These are phyloP conservation scores for Pantelozetes paolii DNA, from an alignment of 2,888 invertebrate species.

Conservation along the genomic window DNA sequence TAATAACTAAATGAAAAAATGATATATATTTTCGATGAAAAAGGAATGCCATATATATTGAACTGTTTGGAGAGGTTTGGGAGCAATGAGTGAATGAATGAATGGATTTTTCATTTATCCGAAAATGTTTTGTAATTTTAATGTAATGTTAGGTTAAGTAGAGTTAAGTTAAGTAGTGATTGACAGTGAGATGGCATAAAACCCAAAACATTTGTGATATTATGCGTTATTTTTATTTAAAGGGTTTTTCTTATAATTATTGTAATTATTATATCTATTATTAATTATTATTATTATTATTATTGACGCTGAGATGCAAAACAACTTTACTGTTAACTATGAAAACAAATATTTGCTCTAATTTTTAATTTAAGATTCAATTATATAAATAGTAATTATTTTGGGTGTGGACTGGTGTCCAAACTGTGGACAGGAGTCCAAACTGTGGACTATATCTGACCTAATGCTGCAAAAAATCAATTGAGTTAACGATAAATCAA, in stretches of 20 bases:
- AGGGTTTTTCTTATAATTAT: conserved; percentile 3
- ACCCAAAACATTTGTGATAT: conserved; percentile 36
- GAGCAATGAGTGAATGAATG: not conserved
- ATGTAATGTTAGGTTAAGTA: not conserved
- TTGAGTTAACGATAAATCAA: not conserved
- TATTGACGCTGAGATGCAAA: conserved; percentile 22
- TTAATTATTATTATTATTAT: conserved; percentile 7
- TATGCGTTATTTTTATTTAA: conserved; percentile 30
- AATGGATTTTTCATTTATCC: too few species aligned
- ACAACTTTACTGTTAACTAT: conserved; percentile 25
- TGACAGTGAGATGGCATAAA: conserved; percentile 35
- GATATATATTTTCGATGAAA: conserved; percentile 26
- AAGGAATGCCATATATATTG: conserved; percentile 31
- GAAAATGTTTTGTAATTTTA: too few species aligned
- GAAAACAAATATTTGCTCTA: conserved; percentile 1
- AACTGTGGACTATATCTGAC: conserved; percentile 10
- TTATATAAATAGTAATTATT: conserved; percentile 9
- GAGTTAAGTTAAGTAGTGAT: conserved; percentile 30
- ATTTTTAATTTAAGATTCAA: not conserved
- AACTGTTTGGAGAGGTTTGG: not conserved
- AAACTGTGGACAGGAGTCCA: too few species aligned
- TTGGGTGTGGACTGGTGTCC: conserved; percentile 12
- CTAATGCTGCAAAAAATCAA: conserved; percentile 1
- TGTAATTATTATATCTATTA: not conserved
- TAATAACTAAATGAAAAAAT: not conserved